Conservation (phyloP, 2,797 vertebrate species). For the Apogon talboti region DNA sequence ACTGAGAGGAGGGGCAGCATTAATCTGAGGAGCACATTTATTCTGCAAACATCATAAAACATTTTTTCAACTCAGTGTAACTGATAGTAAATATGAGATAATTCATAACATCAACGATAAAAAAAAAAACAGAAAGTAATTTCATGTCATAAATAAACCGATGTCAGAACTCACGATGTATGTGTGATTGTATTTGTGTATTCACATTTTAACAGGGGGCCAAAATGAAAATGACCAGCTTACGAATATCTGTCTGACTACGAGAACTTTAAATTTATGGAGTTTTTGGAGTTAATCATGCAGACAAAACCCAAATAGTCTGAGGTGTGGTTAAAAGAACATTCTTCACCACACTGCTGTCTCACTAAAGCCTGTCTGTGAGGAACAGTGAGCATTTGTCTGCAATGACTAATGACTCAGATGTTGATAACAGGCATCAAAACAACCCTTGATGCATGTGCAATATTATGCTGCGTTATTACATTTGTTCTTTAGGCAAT, state of each 20-base stretch:
- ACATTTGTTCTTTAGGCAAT: constrained; percentile 53
- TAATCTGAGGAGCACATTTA: constrained; percentile 47
- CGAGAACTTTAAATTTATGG: neutral
- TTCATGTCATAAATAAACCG: constrained; percentile 12
- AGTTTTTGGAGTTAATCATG: no score
- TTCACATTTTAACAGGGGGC: no score
- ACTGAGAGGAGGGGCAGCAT: constrained; percentile 37
- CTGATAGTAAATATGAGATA: constrained; percentile 16
- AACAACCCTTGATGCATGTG: constrained; percentile 65
- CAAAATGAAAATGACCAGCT: constrained; percentile 29
- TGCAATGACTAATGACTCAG: constrained; percentile 61
- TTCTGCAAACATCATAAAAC: constrained; percentile 33
- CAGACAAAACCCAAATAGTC: constrained; percentile 55
- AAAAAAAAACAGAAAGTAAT: constrained; percentile 36
- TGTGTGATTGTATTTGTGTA: constrained; percentile 6
- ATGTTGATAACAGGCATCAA: constrained; percentile 57
- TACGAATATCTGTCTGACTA: constrained; percentile 10
- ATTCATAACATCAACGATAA: constrained; percentile 9
- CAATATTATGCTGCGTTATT: constrained; percentile 51
- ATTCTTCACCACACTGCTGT: no score
- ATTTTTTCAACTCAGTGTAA: constrained; percentile 2
- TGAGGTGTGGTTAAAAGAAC: constrained; percentile 40
- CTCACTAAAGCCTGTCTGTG: no score
- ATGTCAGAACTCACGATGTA: constrained; percentile 7
- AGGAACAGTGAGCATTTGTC: no score